Evolutionary conservation across 2,888 invertebrate species (phyloP).

Genomic region (Labia minor): DNA sequence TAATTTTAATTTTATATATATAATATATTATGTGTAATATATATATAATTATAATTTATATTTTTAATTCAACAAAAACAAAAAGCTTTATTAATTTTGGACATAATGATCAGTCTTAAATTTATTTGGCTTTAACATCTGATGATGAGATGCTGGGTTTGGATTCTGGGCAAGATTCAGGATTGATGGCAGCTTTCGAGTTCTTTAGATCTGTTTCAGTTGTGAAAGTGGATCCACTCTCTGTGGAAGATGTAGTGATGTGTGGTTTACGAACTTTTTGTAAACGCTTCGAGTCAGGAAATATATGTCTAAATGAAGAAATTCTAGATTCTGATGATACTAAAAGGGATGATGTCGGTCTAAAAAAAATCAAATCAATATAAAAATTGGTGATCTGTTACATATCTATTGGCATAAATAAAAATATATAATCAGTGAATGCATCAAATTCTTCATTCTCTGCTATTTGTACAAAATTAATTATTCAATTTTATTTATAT

Average conservation of each 20-base stretch:
- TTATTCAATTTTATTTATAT: no score
- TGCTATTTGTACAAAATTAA: no score
- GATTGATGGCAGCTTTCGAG: background rate
- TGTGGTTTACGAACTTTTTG: background rate
- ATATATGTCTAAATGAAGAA: background rate
- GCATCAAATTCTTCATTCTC: no score
- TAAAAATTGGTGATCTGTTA: no score
- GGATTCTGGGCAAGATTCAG: background rate
- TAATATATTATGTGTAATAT: no score
- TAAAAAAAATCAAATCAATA: background rate
- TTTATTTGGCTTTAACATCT: background rate
- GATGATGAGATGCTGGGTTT: background rate
- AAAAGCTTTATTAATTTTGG: no score
- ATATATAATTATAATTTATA: no score
- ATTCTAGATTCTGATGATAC: background rate
- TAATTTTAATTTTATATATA: no score
- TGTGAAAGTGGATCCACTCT: background rate
- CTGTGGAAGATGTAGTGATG: background rate
- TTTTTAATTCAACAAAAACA: no score
- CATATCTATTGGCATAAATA: no score
- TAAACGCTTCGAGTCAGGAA: background rate
- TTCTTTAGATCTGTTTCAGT: background rate
- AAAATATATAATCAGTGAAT: no score
- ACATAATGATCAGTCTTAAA: background rate
- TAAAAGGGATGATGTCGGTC: background rate